phyloP scores from a whole-genome alignment of 2,113 vertebrate genomes.

The Polypterus bichir region DNA sequence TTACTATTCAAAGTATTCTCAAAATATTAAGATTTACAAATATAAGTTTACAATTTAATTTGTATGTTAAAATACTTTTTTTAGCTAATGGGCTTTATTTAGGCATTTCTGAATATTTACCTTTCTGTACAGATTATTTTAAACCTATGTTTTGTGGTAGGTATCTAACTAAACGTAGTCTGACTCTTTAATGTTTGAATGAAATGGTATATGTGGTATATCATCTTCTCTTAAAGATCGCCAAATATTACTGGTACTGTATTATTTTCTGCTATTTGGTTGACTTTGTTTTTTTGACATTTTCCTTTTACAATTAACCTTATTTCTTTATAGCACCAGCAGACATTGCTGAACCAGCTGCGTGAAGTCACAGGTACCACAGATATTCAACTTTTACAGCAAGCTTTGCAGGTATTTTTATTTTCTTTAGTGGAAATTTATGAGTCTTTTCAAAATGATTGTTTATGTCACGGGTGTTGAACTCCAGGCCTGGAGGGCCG shows the following conservation, averaged over 20 bases:
- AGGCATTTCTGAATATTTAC: too few relatives aligned
- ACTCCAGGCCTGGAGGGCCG: too few relatives aligned
- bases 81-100: too few relatives aligned
- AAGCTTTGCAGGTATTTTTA: constrained; percentile 79
- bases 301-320: background rate
- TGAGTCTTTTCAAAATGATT: too few relatives aligned
- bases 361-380: constrained; percentile 93
- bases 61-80: too few relatives aligned
- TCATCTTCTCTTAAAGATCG: background rate
- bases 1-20: too few relatives aligned
- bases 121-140: too few relatives aligned
- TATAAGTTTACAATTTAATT: too few relatives aligned
- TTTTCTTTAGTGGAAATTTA: too few relatives aligned
- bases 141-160: background rate
- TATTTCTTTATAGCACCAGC: constrained; percentile 65
- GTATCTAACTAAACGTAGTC: background rate
- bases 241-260: constrained; percentile 1
- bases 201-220: background rate
- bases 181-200: constrained; percentile 4
- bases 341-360: constrained; percentile 93
- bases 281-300: background rate
- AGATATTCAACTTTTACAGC: constrained; percentile 85
- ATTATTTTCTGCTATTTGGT: constrained; percentile 4
- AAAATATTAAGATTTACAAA: too few relatives aligned
- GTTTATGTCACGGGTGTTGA: too few relatives aligned